Base-by-base conservation (phyloP, 2,888 invertebrate species). In the Clitarchus hookeri region DNA sequence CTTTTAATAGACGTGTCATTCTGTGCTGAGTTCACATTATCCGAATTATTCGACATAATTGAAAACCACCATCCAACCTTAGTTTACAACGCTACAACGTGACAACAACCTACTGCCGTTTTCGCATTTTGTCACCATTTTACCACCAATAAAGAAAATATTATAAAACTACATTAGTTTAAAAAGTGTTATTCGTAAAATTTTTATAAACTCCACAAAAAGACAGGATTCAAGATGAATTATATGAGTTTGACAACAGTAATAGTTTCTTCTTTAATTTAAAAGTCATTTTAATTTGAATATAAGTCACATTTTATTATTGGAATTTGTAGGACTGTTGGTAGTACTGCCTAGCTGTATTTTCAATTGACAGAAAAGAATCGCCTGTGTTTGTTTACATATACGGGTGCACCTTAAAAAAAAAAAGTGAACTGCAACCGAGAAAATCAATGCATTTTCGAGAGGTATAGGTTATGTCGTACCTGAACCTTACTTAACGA, bases 101-200 rank as follows among this genome's bases (percentile, higher is more conserved):
- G 65, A 65, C 65, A 65, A 65, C 65, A 65, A 65, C 65, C n/a
- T 65, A n/a, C 65, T n/a, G n/a, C 65, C 65, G 65, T 65, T 65
- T 65, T 65, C n/a, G 16, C 65, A 65, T 65, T 65, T 65, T n/a
- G 65, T 65, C 65, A 65, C 65, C 65, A 65, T 65, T 65, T 65
- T 65, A 65, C 65, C n/a, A n/a, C 65, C 65, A 65, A 1, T 19
- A 12, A 16, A 65, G 65, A 11, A 11, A 65, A 65, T 6, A 23
- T 19, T 65, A n/a, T 65, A 65, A 65, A 65, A 65, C 23, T 65
- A 65, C 11, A 65, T 65, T 16, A 3, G 36, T 36, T 36, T 4
- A 3, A 36, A 36, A 36, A 36, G 36, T 1, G 1, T 36, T 36
- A 36, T 36, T 4, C 4, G 2, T 3, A 36, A 36, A 36, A 36